A percentile compares a stretch with the other conserved stretches of the same genome.
Conservation (phyloP, 2,888 invertebrate species). For the Aphidoletes aphidimyza region DNA sequence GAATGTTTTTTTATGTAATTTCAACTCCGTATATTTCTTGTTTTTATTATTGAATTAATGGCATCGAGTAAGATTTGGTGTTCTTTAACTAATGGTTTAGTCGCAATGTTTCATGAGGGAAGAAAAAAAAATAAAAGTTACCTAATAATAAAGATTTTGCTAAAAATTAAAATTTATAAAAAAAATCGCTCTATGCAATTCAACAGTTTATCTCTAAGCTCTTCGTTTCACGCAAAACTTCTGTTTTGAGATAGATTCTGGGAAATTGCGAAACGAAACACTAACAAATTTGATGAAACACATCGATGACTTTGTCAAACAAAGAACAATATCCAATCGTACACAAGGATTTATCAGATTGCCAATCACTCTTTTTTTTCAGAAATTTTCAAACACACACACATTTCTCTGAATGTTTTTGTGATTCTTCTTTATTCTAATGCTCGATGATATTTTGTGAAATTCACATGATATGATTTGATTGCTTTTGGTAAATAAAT, state of each 20-base stretch:
- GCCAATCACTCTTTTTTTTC: too few relatives aligned
- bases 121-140: neutral
- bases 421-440: too few relatives aligned
- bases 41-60: neutral
- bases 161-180: too few relatives aligned
- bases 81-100: neutral
- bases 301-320: too few relatives aligned
- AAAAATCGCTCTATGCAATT: slow-evolving; percentile 27
- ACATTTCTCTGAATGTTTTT: too few relatives aligned
- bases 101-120: neutral
- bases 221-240: slow-evolving; percentile 20
- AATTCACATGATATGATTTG: too few relatives aligned
- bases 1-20: neutral
- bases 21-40: neutral
- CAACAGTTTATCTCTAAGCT: slow-evolving; percentile 34
- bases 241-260: slow-evolving; percentile 42
- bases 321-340: too few relatives aligned
- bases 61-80: too few relatives aligned
- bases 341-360: too few relatives aligned
- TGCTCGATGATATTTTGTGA: too few relatives aligned
- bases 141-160: slow-evolving; percentile 22
- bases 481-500: too few relatives aligned
- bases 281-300: neutral
- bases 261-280: slow-evolving; percentile 8
- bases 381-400: too few relatives aligned